These are phyloP conservation scores for Prosapia bicincta DNA, from an alignment of 2,888 invertebrate species.

Conservation along the genomic window DNA sequence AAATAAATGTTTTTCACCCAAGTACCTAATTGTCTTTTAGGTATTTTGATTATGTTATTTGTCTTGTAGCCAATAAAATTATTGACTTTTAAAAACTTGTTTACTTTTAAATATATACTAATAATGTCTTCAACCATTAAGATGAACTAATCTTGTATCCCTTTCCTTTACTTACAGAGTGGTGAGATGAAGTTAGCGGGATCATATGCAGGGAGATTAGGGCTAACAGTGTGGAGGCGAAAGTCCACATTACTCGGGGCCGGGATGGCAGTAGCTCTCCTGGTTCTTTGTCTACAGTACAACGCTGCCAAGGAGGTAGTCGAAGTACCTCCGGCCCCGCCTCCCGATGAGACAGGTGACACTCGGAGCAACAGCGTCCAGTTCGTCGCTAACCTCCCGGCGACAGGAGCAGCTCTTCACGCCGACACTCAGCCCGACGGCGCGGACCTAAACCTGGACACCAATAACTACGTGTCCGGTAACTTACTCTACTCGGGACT, in stretches of 20 bases:
- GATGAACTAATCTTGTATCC: no score
- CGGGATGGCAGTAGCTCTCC: conserved; percentile 45
- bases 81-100: no score
- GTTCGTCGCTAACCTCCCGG: conserved; percentile 31
- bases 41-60: no score
- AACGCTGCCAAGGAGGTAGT: conserved; percentile 38
- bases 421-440: conserved; percentile 26
- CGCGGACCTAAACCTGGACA: conserved; percentile 24
- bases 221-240: conserved; percentile 50
- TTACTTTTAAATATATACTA: no score
- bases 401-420: conserved; percentile 16
- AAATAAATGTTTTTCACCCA: no score
- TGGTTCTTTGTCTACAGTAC: conserved; percentile 51
- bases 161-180: neutral
- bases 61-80: no score
- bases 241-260: conserved; percentile 50
- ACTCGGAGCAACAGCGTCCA: conserved; percentile 34
- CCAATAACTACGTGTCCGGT: conserved; percentile 41
- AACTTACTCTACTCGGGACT: conserved; percentile 37
- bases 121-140: no score
- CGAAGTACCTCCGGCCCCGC: conserved; percentile 35
- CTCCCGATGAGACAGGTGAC: conserved; percentile 31
- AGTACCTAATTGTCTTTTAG: no score
- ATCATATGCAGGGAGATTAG: conserved; percentile 46
- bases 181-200: conserved; percentile 35